phyloP scores from a whole-genome alignment of 2,888 invertebrate species.

The Sinelater perroti region DNA sequence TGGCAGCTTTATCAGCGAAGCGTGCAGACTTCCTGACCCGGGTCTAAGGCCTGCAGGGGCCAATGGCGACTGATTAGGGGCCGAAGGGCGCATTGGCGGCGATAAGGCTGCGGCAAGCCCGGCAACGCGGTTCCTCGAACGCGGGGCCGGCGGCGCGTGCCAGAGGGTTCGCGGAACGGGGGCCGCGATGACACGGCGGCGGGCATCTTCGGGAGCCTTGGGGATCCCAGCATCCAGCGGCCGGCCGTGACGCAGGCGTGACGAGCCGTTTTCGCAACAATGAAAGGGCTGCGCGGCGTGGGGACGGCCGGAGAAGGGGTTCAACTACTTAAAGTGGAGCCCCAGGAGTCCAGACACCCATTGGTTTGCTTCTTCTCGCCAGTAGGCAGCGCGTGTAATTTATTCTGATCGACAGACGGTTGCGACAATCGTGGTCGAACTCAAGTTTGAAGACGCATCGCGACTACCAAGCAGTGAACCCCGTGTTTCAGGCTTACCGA shows the following conservation, averaged over 20 bases:
- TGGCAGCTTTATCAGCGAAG: too few species aligned
- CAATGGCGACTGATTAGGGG: too few species aligned
- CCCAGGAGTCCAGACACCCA: conserved; percentile 54
- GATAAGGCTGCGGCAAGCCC: background rate
- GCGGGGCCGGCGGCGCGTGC: conserved; percentile 13
- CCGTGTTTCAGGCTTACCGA: conserved; percentile 56
- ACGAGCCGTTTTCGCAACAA: conserved; percentile 61
- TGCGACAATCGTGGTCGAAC: conserved; percentile 67
- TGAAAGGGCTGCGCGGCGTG: conserved; percentile 63
- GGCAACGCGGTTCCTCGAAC: background rate
- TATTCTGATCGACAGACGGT: conserved; percentile 56
- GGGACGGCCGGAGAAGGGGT: conserved; percentile 55
- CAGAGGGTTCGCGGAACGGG: conserved; percentile 21
- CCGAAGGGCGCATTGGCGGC: too few species aligned
- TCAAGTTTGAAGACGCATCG: conserved; percentile 59
- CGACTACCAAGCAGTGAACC: conserved; percentile 65
- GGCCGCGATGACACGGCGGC: conserved; percentile 42
- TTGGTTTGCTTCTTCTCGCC: conserved; percentile 56
- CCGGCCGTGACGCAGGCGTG: conserved; percentile 68
- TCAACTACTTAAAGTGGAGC: conserved; percentile 57
- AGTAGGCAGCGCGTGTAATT: conserved; percentile 51
- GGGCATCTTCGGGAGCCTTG: conserved; percentile 51
- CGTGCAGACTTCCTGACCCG: too few species aligned
- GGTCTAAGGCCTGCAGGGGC: too few species aligned
- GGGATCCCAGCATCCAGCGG: conserved; percentile 58